Percentiles rank a stretch among this genome's conserved stretches.
phyloP scores from a whole-genome alignment of 2,888 invertebrate species.

The Octodonta nipae region DNA sequence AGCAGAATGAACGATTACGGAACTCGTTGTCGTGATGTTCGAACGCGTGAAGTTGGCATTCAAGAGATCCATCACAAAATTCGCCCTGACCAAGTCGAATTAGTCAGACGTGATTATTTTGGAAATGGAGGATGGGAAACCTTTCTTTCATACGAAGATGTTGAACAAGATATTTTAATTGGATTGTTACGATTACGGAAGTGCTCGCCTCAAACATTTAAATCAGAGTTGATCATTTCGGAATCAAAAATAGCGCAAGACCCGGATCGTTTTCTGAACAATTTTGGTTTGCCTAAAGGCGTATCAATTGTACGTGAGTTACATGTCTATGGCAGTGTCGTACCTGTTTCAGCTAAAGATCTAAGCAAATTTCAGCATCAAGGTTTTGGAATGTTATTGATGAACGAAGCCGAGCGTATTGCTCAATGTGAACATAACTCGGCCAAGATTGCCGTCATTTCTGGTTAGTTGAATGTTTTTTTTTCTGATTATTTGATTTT shows the following conservation, averaged over 20 bases:
- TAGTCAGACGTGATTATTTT: conserved; percentile 85
- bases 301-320: conserved; percentile 90
- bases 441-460: conserved; percentile 88
- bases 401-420: conserved; percentile 96
- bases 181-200: conserved; percentile 50
- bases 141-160: conserved; percentile 94
- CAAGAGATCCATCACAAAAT: conserved; percentile 97
- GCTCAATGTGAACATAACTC: conserved; percentile 84
- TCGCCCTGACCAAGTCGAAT: conserved; percentile 79
- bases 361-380: conserved; percentile 98
- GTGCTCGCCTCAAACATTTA: not conserved
- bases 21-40: conserved; percentile 85
- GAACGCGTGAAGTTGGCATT: conserved; percentile 96
- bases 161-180: conserved; percentile 89
- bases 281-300: conserved; percentile 33
- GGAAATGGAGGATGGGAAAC: conserved; percentile 99
- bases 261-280: conserved; percentile 36
- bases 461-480: no score
- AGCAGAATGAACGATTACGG: conserved; percentile 95
- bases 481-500: no score
- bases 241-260: conserved; percentile 32
- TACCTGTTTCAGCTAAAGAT: conserved; percentile 76
- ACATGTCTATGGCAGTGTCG: conserved; percentile 97
- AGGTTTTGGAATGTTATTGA: conserved; percentile 90
- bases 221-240: no score